Conservation (phyloP, 2,888 invertebrate species). For the Rhingia rostrata region DNA sequence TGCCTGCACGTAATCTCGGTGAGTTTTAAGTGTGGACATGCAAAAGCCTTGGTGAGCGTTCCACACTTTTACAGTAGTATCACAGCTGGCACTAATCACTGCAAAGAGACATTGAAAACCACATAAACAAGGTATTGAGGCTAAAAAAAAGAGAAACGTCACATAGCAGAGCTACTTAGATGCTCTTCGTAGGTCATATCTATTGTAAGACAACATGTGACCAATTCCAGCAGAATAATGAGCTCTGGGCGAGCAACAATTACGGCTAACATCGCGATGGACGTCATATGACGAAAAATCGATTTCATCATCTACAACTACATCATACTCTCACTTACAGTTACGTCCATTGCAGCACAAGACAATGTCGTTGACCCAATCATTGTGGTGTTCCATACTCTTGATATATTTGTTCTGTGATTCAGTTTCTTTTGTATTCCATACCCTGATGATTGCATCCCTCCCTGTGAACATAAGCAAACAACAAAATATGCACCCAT, state of each 20-base stretch:
- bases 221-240: too few species aligned
- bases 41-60: conserved; percentile 99
- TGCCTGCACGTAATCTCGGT: conserved; percentile 99
- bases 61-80: conserved; percentile 99
- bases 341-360: conserved; percentile 98
- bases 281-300: conserved; percentile 22
- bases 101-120: conserved; percentile 51
- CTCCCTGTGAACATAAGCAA: conserved; percentile 85
- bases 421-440: conserved; percentile 87
- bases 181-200: too few species aligned
- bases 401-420: conserved; percentile 91
- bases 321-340: conserved; percentile 84
- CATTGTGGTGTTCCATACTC: conserved; percentile 99
- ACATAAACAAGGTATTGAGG: background rate
- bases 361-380: conserved; percentile 99
- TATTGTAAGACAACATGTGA: too few species aligned
- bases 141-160: background rate
- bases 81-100: conserved; percentile 99
- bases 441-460: conserved; percentile 98
- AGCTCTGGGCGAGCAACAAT: background rate
- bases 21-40: conserved; percentile 98
- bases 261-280: background rate
- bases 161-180: too few species aligned
- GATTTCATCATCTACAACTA: conserved; percentile 13
- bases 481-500: background rate